These are phyloP conservation scores for Isurus oxyrinchus DNA, from an alignment of 2,113 vertebrate genomes.

Conservation along the genomic window DNA sequence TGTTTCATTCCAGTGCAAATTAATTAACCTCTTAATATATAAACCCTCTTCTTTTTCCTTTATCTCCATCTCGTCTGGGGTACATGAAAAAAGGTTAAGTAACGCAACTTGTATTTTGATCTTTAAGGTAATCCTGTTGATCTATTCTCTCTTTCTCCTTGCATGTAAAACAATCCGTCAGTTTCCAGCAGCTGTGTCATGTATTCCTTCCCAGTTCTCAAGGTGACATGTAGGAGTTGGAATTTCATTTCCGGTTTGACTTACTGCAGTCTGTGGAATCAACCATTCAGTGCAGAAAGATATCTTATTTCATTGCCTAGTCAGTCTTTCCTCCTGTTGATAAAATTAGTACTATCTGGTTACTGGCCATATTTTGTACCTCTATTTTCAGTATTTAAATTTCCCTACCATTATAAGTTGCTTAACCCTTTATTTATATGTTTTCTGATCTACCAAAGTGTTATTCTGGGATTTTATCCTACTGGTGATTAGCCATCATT, in stretches of 20 bases:
- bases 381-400: not conserved
- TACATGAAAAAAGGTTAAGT: not conserved
- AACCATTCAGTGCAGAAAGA: not conserved
- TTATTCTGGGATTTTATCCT: not conserved
- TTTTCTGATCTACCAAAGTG: not conserved
- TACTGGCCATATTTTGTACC: not conserved
- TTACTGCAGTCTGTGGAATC: not conserved
- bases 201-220: too few species aligned
- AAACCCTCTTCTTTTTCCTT: not conserved
- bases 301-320: not conserved
- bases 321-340: not conserved
- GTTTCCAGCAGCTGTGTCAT: not conserved
- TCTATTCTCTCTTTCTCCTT: not conserved
- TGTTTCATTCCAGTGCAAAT: not conserved
- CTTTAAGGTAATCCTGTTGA: not conserved
- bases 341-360: not conserved
- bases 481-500: not conserved
- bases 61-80: not conserved
- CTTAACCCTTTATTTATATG: not conserved
- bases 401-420: not conserved
- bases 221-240: not conserved
- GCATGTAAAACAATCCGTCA: not conserved
- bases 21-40: not conserved
- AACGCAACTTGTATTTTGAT: not conserved
- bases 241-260: not conserved